These are phyloP conservation scores for Limnodromus scolopaceus DNA, from an alignment of 2,797 vertebrate genomes.

Conservation along the genomic window DNA sequence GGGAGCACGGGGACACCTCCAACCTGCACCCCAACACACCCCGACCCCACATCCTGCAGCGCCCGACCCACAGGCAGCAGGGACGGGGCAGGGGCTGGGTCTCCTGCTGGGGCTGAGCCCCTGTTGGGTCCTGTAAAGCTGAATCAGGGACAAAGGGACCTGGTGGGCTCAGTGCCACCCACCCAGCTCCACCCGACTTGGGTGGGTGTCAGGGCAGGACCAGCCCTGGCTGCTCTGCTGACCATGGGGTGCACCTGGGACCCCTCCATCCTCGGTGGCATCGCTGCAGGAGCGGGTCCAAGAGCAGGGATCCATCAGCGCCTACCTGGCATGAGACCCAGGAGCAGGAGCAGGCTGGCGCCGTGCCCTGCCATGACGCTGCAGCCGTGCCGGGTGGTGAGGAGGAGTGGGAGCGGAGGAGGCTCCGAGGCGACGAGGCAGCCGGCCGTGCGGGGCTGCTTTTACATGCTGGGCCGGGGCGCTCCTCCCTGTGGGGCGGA, in stretches of 20 bases:
- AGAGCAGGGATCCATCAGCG: background rate
- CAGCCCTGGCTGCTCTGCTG: background rate
- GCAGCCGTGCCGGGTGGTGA: background rate
- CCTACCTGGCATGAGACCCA: conserved; percentile 40
- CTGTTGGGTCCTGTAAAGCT: background rate
- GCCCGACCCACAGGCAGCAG: accelerated
- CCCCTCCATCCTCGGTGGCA: background rate
- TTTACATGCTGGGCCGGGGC: conserved; percentile 35
- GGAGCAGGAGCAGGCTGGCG: conserved; percentile 4
- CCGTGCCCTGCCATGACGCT: conserved; percentile 31
- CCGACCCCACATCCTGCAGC: accelerated
- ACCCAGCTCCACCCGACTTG: background rate
- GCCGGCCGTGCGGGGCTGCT: background rate
- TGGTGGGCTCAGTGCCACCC: accelerated
- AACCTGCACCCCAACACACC: no score
- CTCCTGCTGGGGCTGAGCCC: background rate
- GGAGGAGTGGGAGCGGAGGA: background rate
- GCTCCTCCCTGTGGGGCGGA: conserved; percentile 51
- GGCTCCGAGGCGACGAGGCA: background rate
- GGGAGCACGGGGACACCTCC: background rate
- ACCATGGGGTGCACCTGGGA: background rate
- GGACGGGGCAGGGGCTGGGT: background rate
- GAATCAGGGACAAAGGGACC: background rate
- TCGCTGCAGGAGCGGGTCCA: accelerated
- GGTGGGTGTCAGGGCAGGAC: background rate